Evolutionary conservation across 2,797 vertebrate genomes (phyloP).

Genomic region (Babyrousa celebensis): DNA sequence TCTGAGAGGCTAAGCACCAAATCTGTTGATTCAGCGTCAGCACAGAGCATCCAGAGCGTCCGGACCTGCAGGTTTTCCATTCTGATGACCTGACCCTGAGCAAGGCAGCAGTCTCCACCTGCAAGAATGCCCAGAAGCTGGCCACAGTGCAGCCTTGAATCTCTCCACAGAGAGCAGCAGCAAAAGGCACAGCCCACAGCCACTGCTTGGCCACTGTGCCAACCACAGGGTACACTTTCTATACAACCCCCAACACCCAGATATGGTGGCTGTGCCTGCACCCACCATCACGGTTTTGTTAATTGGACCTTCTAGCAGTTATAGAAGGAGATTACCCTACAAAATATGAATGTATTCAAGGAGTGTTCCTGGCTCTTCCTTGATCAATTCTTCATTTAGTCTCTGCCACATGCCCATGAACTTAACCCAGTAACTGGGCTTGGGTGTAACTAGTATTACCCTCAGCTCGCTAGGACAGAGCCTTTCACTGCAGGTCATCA

Average conservation of each 20-base stretch:
- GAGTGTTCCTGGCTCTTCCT: background rate
- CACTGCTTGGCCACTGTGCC: background rate
- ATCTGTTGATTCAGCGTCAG: background rate
- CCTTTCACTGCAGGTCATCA: background rate
- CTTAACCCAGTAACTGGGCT: background rate
- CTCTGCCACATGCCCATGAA: background rate
- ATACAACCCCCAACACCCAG: background rate
- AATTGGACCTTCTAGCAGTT: background rate
- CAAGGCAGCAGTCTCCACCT: background rate
- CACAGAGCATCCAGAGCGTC: background rate
- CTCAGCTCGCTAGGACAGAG: background rate
- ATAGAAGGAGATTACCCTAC: background rate
- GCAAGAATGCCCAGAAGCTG: background rate
- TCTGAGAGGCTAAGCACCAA: background rate
- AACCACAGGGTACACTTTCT: background rate
- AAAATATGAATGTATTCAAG: background rate
- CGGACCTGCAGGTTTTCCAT: background rate
- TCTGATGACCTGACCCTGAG: background rate
- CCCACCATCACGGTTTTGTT: background rate
- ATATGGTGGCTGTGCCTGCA: background rate
- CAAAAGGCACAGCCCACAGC: background rate
- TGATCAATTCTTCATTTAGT: background rate
- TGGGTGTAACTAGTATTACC: background rate
- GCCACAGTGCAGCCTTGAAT: background rate
- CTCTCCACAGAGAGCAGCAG: background rate